Percentiles rank a stretch among this genome's conserved stretches.
Evolutionary conservation across 2,797 vertebrate species (phyloP).

Genomic region (Parambassis ranga): DNA sequence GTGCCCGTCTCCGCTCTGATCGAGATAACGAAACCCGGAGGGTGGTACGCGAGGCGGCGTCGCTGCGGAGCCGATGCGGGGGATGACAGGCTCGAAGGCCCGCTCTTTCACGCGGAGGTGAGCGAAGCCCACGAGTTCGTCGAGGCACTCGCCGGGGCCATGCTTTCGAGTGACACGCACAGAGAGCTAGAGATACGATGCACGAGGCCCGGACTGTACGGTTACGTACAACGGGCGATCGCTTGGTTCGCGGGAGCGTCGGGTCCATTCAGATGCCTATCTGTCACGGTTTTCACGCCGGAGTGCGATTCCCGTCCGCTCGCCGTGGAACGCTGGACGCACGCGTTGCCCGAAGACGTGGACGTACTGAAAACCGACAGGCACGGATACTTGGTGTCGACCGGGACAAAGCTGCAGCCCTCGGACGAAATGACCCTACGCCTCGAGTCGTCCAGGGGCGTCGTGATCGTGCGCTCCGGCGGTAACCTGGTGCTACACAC

Average conservation of each 20-base stretch:
- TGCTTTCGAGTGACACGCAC: not conserved
- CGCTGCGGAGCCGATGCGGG: too few relatives aligned
- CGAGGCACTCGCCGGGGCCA: not conserved
- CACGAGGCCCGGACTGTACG: not conserved
- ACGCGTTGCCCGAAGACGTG: not conserved
- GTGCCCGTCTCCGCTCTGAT: not conserved
- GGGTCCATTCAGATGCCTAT: not conserved
- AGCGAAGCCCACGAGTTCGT: not conserved
- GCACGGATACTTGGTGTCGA: too few relatives aligned
- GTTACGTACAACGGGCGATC: not conserved
- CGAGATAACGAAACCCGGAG: not conserved
- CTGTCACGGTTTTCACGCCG: not conserved
- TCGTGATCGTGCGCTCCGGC: too few relatives aligned
- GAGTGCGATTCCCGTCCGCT: not conserved
- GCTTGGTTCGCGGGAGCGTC: conserved; percentile 3
- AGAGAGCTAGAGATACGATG: not conserved
- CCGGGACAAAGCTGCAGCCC: too few relatives aligned
- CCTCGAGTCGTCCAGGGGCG: too few relatives aligned
- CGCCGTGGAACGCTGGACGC: not conserved
- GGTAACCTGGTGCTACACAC: not conserved
- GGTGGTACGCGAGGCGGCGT: not conserved
- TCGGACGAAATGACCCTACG: too few relatives aligned
- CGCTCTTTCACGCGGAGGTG: not conserved
- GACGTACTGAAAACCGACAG: not conserved
- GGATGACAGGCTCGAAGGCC: too few relatives aligned